phyloP scores from a whole-genome alignment of 2,113 vertebrate species.

The Eolophus roseicapilla region DNA sequence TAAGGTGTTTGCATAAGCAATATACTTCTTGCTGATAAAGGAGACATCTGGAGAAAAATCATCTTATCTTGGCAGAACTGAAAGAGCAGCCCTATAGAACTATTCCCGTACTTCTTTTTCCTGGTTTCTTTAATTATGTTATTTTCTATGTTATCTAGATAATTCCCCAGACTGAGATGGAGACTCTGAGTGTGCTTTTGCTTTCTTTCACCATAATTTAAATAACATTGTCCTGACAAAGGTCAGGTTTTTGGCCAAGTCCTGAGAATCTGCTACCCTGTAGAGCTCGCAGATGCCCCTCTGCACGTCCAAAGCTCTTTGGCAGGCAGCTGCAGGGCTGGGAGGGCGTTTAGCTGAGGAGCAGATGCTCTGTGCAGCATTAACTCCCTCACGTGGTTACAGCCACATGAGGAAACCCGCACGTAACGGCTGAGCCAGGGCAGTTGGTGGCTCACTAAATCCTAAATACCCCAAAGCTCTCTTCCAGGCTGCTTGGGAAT shows the following conservation, averaged over 20 bases:
- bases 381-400: conserved; percentile 42
- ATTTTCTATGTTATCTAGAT: neutral
- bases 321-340: conserved; percentile 30
- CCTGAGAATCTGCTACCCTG: neutral
- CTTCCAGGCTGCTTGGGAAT: neutral
- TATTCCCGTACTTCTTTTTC: neutral
- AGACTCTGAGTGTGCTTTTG: neutral
- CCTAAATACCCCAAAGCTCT: neutral
- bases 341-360: neutral
- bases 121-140: neutral
- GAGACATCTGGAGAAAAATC: neutral
- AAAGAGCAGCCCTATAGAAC: neutral
- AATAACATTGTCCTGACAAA: neutral
- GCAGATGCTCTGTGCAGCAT: conserved; percentile 48
- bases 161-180: neutral
- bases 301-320: neutral
- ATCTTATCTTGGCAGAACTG: neutral
- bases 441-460: neutral
- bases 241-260: neutral
- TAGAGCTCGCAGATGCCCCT: neutral
- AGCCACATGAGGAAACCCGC: conserved; percentile 4
- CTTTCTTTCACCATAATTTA: neutral
- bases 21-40: neutral
- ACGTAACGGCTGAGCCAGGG: rapidly evolving
- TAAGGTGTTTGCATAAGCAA: neutral